Base-by-base conservation (phyloP, 1,140 invertebrate genomes). In the Proctacanthus coquilletti region DNA sequence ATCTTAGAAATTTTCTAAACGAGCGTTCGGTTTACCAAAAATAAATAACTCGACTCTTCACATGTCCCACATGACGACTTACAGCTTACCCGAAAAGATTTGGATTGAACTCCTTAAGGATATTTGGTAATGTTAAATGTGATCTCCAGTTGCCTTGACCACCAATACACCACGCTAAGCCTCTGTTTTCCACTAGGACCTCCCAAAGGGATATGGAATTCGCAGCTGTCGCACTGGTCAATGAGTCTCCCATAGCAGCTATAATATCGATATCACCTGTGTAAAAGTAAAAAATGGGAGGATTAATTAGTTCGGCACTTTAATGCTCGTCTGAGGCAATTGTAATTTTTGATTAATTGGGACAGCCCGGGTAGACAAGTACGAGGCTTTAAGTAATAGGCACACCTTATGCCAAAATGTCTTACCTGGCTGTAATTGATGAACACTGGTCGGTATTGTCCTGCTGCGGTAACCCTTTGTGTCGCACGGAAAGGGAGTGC, bases 181-280 rank as follows among this genome's bases (percentile, higher is more conserved):
- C 64, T 39, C 64, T 52, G 41, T 62, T 67, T 47, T 66, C 62
- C 10, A 40, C 39, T 9, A 36, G 35, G 21, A 62, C 17, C 3
- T 62, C 51, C 3, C 58, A 31, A 5, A 67, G n/a, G 33, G 40
- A 52, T 8, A 43, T 45, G 3, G 62, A 61, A 21, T 63, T 58
- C 8, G 65, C 49, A 17, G 70, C 72, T 30, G 64, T 61, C 32
- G 66, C 72, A 17, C 70, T 71, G 9, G 69, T 70, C 21, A 80
- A 51, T 4, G 72, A 76, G 47, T 80, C 76, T 4, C 75, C 76
- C 35, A 80, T 53, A 9, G 73, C 71, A 2, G 49, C 74, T 10
- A 78, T 54, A 3, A 78, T 58, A 27, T 74, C 66, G 25, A 79
- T 69, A 47, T 79, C 74, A 35, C 66, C 66, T n/a, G 71, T 27